These are phyloP conservation scores for Ascaphus truei DNA, from an alignment of 2,113 vertebrate genomes.

Conservation along the genomic window DNA sequence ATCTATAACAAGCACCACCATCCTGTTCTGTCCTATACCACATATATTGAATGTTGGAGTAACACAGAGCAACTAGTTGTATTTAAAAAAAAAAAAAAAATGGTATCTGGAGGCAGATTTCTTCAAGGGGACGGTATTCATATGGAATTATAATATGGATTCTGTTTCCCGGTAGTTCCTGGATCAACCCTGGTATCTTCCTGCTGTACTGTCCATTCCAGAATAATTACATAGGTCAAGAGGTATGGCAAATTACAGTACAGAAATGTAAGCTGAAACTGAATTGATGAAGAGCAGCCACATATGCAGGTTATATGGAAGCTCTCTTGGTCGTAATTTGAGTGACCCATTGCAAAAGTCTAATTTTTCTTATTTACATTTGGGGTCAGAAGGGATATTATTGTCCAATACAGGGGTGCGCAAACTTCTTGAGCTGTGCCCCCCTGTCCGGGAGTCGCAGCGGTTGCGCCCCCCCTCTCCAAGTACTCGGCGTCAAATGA, in stretches of 20 bases:
- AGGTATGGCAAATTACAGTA: background rate
- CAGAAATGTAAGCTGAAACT: background rate
- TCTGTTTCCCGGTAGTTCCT: background rate
- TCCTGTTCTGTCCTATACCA: background rate
- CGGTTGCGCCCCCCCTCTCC: too few relatives aligned
- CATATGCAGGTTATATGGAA: slow-evolving; percentile 4
- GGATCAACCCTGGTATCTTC: background rate
- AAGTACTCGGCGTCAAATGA: too few relatives aligned
- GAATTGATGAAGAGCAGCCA: background rate
- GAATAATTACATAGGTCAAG: slow-evolving; percentile 24
- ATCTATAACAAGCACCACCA: too few relatives aligned
- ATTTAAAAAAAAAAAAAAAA: too few relatives aligned
- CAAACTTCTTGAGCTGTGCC: background rate
- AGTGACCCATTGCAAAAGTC: slow-evolving; percentile 4
- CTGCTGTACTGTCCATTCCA: background rate
- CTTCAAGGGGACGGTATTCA: too few relatives aligned
- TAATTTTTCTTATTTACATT: slow-evolving; percentile 6
- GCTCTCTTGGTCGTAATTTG: too few relatives aligned
- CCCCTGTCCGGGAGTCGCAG: too few relatives aligned
- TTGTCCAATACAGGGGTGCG: too few relatives aligned
- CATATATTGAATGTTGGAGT: too few relatives aligned
- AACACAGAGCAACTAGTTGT: background rate
- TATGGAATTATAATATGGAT: too few relatives aligned
- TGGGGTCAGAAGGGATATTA: background rate
- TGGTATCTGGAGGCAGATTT: too few relatives aligned